A percentile compares a stretch with the other conserved stretches of the same genome.
phyloP scores from a whole-genome alignment of 2,888 invertebrate genomes.

The Temnothorax rugatulus region DNA sequence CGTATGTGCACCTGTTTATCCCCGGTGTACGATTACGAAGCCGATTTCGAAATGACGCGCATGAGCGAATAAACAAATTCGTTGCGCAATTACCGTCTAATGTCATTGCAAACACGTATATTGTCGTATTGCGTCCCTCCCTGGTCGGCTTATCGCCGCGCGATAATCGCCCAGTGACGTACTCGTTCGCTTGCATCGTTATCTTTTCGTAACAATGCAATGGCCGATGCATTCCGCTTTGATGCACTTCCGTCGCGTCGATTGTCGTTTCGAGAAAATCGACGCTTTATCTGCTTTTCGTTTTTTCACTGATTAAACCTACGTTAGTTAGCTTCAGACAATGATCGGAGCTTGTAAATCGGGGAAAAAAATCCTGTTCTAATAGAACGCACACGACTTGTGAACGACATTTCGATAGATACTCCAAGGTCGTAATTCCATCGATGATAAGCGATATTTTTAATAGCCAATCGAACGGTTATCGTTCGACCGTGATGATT shows the following conservation, averaged over 20 bases:
- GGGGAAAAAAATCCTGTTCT: neutral
- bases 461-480: constrained; percentile 14
- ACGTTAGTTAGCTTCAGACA: neutral
- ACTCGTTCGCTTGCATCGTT: constrained; percentile 19
- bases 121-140: constrained; percentile 24
- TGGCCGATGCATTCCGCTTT: constrained; percentile 23
- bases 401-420: neutral
- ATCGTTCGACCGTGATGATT: constrained; percentile 64
- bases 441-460: constrained; percentile 26
- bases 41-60: constrained; percentile 55
- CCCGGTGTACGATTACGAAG: constrained; percentile 25
- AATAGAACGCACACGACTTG: neutral
- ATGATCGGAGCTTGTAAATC: neutral
- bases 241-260: constrained; percentile 36
- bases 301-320: neutral
- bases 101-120: constrained; percentile 63
- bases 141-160: constrained; percentile 44
- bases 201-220: constrained; percentile 49
- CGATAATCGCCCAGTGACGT: constrained; percentile 52
- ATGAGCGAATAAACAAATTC: constrained; percentile 60
- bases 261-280: neutral
- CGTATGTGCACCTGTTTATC: constrained; percentile 38
- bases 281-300: neutral
- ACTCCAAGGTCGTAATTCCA: constrained; percentile 6
- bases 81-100: constrained; percentile 72